Evolutionary conservation across 1,140 invertebrate genomes (phyloP).

Genomic region (Ips nitidus): DNA sequence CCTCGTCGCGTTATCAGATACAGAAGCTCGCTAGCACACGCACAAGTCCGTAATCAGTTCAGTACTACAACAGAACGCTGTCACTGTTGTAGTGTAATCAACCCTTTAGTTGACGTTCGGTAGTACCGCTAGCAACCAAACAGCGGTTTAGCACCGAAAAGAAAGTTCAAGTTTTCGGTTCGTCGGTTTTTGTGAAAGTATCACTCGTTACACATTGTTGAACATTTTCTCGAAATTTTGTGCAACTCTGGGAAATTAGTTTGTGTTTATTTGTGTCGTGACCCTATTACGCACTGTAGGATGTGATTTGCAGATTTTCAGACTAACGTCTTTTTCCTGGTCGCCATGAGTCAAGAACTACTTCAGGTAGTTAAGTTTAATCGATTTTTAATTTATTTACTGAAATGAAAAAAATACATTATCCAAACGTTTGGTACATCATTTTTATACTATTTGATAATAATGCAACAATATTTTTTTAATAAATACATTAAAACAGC

Average conservation of each 20-base stretch:
- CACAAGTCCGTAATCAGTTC: not conserved
- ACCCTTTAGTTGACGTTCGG: not conserved
- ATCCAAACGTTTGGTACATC: too few relatives aligned
- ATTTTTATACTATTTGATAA: too few relatives aligned
- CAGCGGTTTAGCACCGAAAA: not conserved
- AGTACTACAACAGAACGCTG: not conserved
- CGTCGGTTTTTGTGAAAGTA: slow-evolving; percentile 25
- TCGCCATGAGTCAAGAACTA: slow-evolving; percentile 19
- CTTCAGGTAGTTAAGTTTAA: slow-evolving; percentile 11
- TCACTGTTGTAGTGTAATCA: not conserved
- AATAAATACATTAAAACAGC: too few relatives aligned
- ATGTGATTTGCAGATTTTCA: too few relatives aligned
- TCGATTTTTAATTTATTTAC: slow-evolving; percentile 2
- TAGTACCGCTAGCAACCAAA: not conserved
- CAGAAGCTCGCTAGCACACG: slow-evolving; percentile 8
- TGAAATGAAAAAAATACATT: not conserved
- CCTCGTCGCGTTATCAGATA: slow-evolving; percentile 26
- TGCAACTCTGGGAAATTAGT: not conserved
- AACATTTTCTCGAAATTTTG: slow-evolving; percentile 8
- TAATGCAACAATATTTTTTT: too few relatives aligned
- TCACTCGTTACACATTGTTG: not conserved
- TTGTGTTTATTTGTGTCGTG: not conserved
- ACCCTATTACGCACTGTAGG: too few relatives aligned
- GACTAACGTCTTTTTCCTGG: not conserved
- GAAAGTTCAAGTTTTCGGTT: slow-evolving; percentile 20